Evolutionary conservation across 2,888 invertebrate genomes (phyloP).

Genomic region (Nymphalis polychloros): DNA sequence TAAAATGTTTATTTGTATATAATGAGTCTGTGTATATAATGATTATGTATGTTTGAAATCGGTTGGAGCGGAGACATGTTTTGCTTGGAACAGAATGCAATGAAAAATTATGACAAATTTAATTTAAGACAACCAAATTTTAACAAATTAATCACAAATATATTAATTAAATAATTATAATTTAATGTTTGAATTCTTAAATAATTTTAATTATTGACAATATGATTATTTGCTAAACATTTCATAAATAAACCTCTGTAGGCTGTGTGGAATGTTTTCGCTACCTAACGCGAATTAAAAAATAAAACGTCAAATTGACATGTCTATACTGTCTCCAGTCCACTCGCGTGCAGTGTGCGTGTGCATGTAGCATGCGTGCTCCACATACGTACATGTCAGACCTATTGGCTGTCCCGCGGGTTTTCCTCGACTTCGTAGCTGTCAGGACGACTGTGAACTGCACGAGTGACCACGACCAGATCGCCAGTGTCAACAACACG

Average conservation of each 20-base stretch:
- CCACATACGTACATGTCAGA: slow-evolving; percentile 75
- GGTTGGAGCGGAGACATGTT: slow-evolving; percentile 1
- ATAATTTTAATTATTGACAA: too few relatives aligned
- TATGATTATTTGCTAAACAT: too few relatives aligned
- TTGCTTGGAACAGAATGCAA: too few relatives aligned
- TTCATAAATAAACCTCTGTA: too few relatives aligned
- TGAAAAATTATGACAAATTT: neutral
- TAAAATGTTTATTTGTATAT: neutral
- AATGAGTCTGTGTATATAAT: slow-evolving; percentile 1
- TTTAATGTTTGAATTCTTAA: too few relatives aligned
- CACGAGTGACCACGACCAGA: slow-evolving; percentile 96
- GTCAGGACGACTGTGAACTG: slow-evolving; percentile 97
- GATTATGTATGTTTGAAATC: slow-evolving; percentile 1
- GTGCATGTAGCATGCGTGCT: slow-evolving; percentile 32
- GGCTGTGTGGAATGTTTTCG: too few relatives aligned
- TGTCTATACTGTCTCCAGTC: neutral
- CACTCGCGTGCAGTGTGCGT: slow-evolving; percentile 16
- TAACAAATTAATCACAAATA: too few relatives aligned
- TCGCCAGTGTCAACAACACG: slow-evolving; percentile 91
- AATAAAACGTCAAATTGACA: neutral
- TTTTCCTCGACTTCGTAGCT: slow-evolving; percentile 90
- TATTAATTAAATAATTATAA: too few relatives aligned
- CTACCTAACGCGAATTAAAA: neutral
- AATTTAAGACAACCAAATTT: neutral
- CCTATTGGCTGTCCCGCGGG: slow-evolving; percentile 84